Evolutionary conservation across 2,888 invertebrate genomes (phyloP), one percentile per base, ranked within the genome.

Genomic region (Netelia fuscicornis): DNA sequence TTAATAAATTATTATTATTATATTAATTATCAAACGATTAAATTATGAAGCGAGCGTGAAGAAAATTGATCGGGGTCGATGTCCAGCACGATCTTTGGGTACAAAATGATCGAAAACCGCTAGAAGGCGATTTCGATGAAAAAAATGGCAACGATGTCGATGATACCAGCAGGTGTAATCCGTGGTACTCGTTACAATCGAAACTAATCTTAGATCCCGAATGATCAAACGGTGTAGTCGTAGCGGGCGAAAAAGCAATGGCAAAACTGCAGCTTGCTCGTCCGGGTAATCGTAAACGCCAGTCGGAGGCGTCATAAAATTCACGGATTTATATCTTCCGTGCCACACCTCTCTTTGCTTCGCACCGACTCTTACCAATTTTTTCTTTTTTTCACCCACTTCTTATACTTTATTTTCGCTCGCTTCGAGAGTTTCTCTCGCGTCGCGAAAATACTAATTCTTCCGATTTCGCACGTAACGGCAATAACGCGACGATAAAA

Each of bases 191-290:
- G 60, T 60, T 54, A 80, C 88, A 86, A 89, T 90, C 87, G 86
- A 87, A 88, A 87, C 86, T 89, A 88, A 90, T 90, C 89, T 85
- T 89, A 89, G 87, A 89, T 87, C 72, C 86, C 86, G 71, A 83
- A 72, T 71, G 60, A 72, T 71, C 25, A 56, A 20, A 10, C 23
- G 42, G 5, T 48, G 48, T 52, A 56, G 56, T 30, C 10, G 30
- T 30, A 70, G 54, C 70, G 25, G 56, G 11, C 17, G 23, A 11
- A 67, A 5, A 17, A 67, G 67, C 30, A 65, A 42, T 48, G 48
- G 62, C 85, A 17, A 17, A 89, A 76, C 87, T 83, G 87, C 87
- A 89, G 86, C 86, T 88, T 87, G 84, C 84, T 74, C 74, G 70
- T 30, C 74, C 30, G 30, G n/a, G 77, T 85, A 84, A 86, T 86